Conservation (phyloP, 2,888 invertebrate genomes). For the Exocentrus adspersus region DNA sequence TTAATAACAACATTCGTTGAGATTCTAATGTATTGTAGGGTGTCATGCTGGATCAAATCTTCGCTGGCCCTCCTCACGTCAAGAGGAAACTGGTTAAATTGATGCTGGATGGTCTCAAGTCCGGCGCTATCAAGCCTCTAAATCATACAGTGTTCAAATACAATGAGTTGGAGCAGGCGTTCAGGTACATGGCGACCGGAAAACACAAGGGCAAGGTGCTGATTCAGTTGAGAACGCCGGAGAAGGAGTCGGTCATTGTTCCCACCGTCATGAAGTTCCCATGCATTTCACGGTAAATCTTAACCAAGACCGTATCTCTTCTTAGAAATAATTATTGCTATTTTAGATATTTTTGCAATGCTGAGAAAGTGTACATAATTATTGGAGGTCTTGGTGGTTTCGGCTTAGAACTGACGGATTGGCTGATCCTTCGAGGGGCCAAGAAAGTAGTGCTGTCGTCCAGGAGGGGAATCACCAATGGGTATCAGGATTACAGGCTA, state of each 20-base stretch:
- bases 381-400: conserved; percentile 90
- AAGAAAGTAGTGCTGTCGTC: conserved; percentile 82
- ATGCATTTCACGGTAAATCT: too few relatives aligned
- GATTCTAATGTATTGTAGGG: too few relatives aligned
- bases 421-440: conserved; percentile 85
- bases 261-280: neutral
- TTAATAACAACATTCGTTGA: too few relatives aligned
- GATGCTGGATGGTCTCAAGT: conserved; percentile 23
- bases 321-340: too few relatives aligned
- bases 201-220: conserved; percentile 84
- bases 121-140: conserved; percentile 76
- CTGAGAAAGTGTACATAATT: conserved; percentile 68
- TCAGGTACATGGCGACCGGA: conserved; percentile 72
- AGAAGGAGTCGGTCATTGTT: neutral
- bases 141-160: conserved; percentile 71
- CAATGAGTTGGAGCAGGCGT: conserved; percentile 77
- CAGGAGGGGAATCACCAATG: conserved; percentile 79
- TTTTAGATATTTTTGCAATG: conserved; percentile 22
- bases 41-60: neutral
- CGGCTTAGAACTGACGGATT: conserved; percentile 86
- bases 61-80: too few relatives aligned
- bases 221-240: conserved; percentile 45
- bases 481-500: conserved; percentile 78
- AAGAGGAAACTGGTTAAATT: too few relatives aligned
- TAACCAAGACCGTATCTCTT: too few relatives aligned